Evolutionary conservation across 2,888 invertebrate genomes (phyloP).

Genomic region (Nesidiocoris tenuis): DNA sequence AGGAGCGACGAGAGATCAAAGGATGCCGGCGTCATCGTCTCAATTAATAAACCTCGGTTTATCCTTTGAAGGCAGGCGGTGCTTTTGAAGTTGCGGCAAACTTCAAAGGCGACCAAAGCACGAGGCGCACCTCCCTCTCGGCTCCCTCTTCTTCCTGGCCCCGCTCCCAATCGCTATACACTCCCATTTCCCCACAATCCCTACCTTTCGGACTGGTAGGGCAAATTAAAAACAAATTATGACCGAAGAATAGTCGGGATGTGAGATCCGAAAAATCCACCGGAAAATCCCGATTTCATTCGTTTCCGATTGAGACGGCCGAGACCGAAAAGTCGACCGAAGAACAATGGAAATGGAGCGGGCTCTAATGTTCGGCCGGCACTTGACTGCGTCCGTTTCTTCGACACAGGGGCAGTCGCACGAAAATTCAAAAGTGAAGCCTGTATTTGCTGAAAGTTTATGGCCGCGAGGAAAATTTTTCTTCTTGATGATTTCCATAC

Average conservation of each 20-base stretch:
- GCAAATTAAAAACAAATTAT: not conserved
- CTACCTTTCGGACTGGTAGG: not conserved
- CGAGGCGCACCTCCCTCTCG: constrained; percentile 5
- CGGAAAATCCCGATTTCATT: no score
- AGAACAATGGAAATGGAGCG: no score
- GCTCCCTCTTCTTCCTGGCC: not conserved
- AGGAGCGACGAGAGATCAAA: constrained; percentile 32
- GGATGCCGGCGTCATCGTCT: constrained; percentile 43
- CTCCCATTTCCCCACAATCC: not conserved
- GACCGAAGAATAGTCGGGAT: not conserved
- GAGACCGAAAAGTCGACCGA: no score
- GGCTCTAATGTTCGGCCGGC: no score
- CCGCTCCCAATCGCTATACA: not conserved
- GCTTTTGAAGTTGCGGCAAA: constrained; percentile 40
- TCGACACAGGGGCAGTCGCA: no score
- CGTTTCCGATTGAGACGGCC: no score
- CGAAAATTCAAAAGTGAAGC: no score
- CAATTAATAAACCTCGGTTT: constrained; percentile 43
- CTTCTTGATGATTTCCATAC: no score
- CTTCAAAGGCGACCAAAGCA: constrained; percentile 20
- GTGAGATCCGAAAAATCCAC: no score
- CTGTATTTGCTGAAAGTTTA: no score
- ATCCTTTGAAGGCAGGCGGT: constrained; percentile 34
- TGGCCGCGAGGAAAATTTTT: no score
- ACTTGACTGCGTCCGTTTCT: no score